These are phyloP conservation scores for Myripristis murdjan DNA, from an alignment of 2,797 vertebrate species.

Conservation along the genomic window DNA sequence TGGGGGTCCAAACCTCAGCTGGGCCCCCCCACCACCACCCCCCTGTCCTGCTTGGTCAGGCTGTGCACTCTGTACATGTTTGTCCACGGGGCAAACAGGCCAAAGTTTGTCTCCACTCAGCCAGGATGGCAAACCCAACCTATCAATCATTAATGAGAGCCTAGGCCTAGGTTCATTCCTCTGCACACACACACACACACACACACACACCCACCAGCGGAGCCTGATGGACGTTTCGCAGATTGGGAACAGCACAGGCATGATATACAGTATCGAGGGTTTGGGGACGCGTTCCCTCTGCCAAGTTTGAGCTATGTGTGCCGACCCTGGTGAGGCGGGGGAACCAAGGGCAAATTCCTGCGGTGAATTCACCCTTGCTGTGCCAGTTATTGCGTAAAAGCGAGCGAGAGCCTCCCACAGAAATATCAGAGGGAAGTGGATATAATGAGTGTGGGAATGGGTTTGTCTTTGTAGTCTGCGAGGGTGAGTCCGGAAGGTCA, in stretches of 20 bases:
- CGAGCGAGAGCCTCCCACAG: conserved; percentile 35
- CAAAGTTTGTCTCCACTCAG: conserved; percentile 59
- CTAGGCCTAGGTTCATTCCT: conserved; percentile 11
- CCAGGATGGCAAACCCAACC: neutral
- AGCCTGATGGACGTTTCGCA: conserved; percentile 16
- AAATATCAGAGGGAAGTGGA: conserved; percentile 16
- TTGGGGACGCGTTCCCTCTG: conserved; percentile 20
- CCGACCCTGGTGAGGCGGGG: conserved; percentile 17
- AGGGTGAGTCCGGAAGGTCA: conserved; percentile 14
- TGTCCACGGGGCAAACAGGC: conserved; percentile 38
- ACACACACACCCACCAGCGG: conserved; percentile 4
- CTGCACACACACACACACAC: neutral
- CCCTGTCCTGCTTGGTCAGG: neutral
- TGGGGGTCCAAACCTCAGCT: neutral
- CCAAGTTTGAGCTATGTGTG: conserved; percentile 28
- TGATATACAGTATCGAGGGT: neutral
- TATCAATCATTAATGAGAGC: conserved; percentile 60
- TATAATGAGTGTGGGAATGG: conserved; percentile 59
- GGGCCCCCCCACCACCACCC: no score
- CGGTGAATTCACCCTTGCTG: conserved; percentile 56
- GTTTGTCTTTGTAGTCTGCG: conserved; percentile 1
- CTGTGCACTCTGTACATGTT: conserved; percentile 41
- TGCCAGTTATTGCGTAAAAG: conserved; percentile 66
- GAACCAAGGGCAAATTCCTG: conserved; percentile 67
- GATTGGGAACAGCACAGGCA: neutral